Conservation (phyloP, 2,113 vertebrate species). For the Acanthisitta chloris region DNA sequence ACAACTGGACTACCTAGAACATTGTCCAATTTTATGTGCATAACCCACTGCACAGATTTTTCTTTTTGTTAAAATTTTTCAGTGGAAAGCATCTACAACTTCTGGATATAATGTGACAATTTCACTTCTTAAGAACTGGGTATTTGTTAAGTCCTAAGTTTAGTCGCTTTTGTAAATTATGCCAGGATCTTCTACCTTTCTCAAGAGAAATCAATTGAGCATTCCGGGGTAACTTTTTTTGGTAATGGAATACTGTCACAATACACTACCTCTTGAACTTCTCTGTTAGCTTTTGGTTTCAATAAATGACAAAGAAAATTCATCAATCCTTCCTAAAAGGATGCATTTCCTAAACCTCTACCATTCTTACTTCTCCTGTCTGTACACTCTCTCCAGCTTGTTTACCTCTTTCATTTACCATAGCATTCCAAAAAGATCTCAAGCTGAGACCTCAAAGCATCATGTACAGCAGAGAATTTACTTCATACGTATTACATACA, state of each 20-base stretch:
- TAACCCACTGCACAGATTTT: not conserved
- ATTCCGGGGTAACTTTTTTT: not conserved
- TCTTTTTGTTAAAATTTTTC: not conserved
- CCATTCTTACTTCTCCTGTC: not conserved
- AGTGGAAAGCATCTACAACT: not conserved
- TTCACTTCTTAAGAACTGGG: not conserved
- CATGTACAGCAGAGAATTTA: not conserved
- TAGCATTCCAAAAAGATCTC: not conserved
- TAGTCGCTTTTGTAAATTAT: not conserved
- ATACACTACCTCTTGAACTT: not conserved
- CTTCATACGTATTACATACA: not conserved
- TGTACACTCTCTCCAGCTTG: not conserved
- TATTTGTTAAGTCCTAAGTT: not conserved
- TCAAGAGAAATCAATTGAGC: not conserved
- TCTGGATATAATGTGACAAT: not conserved
- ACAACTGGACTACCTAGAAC: not conserved
- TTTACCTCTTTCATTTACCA: not conserved
- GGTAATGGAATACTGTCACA: not conserved
- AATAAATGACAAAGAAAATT: not conserved
- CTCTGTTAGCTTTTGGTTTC: not conserved
- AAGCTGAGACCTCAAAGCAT: not conserved
- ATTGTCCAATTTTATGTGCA: not conserved
- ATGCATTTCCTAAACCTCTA: not conserved
- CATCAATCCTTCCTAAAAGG: not conserved
- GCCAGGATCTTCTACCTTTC: not conserved